phyloP scores from a whole-genome alignment of 2,113 vertebrate species.

The Caranx melampygus region DNA sequence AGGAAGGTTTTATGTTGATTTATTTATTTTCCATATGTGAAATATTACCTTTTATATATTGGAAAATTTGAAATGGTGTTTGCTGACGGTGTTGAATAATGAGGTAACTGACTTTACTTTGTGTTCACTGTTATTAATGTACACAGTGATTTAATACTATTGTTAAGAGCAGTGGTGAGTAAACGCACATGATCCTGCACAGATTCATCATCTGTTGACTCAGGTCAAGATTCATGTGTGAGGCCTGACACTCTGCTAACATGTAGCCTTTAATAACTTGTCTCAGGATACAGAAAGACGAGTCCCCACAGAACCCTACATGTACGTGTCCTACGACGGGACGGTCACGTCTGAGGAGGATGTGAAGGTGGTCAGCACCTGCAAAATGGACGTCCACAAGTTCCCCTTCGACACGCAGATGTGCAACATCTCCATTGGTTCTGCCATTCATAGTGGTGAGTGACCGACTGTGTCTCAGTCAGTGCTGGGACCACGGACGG shows the following conservation, averaged over 20 bases:
- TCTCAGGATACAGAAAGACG: slow-evolving; percentile 69
- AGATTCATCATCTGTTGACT: background rate
- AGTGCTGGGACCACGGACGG: no score
- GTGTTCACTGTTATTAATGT: slow-evolving; percentile 12
- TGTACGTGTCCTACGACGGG: slow-evolving; percentile 51
- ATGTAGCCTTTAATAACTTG: background rate
- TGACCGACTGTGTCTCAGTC: background rate
- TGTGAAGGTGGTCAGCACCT: slow-evolving; percentile 72
- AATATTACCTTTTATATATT: no score
- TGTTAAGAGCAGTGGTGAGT: background rate
- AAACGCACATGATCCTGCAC: slow-evolving; percentile 8
- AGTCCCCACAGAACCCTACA: slow-evolving; percentile 52
- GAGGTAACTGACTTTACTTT: background rate
- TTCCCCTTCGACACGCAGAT: slow-evolving; percentile 81
- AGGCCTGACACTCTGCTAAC: slow-evolving; percentile 3
- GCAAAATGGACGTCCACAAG: slow-evolving; percentile 78
- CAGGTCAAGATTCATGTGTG: background rate
- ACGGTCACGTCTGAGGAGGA: slow-evolving; percentile 40
- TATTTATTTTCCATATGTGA: no score
- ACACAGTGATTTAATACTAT: background rate
- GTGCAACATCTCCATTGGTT: slow-evolving; percentile 71
- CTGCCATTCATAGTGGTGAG: slow-evolving; percentile 64
- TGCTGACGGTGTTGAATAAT: slow-evolving; percentile 15
- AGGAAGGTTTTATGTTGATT: no score
- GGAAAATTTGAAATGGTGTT: background rate